Evolutionary conservation across 2,888 invertebrate genomes (phyloP), one percentile per base, ranked within the genome.

Genomic region (Vesta saturnalis): DNA sequence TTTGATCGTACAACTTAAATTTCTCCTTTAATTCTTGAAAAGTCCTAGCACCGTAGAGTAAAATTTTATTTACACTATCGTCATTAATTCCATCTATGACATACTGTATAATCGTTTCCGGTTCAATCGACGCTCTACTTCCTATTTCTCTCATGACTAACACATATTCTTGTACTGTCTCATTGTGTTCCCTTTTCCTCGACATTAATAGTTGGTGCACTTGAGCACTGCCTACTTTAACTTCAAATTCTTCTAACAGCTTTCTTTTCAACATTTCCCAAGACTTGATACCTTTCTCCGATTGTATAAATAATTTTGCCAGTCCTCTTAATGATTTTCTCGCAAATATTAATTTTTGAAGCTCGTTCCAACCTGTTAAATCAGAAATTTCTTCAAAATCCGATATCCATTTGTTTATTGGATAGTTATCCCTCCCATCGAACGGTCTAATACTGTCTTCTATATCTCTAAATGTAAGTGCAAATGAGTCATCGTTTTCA

Each of bases 71-170:
- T 16, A 54, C 16, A 15, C 57, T 21, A 16, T 73, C 71, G 59
- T 78, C 78, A 1, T 60, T 62, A 21, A 84, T 80, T 0, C 81
- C 82, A 68, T 83, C 81, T 1, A 83, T 81, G 0, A 83, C 76
- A 67, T 82, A 84, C 55, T 82, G 80, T 2, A 81, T 82, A 4
- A 82, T 47, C 1, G 75, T 76, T 57, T 70, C 78, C 23, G 77
- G 76, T 71, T 83, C 82, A 21, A 83, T 72, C 1, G 72, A 72
- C 0, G 76, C 81, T 56, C 80, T 76, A 5, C 76, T 71, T 16
- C 79, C 82, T n/a, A 82, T 67, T 70, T 83, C 81, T 65, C 78
- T 78, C 81, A 83, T 83, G 10, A 56, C 60, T 2, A 81, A 66
- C 14, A 80, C 77, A 70, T 82, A 84, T 61, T 83, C 80, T 65